Base-by-base conservation (phyloP, 2,888 invertebrate species). In the Saturnia japonica region DNA sequence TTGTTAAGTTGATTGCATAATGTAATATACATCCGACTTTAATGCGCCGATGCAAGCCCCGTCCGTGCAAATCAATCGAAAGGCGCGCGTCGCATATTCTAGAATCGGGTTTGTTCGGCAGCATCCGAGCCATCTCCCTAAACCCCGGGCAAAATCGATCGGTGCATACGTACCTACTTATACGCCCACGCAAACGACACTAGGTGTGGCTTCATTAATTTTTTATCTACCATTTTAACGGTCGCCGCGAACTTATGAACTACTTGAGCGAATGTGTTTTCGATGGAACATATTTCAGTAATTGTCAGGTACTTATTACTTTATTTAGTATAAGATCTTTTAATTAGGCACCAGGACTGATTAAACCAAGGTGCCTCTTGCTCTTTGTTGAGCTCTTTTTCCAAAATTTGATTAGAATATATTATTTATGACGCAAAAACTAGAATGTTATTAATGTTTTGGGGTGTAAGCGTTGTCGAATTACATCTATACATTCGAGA, bases 1-100 rank as follows among this genome's bases (percentile, higher is more conserved):
- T 47, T 19, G 19, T 47, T 19, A 19, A 19, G 19, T 47, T 19
- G 22, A 22, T 22, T 54, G 22, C 54, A 22, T 22, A 25, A 12
- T 25, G 28, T 3, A 28, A 25, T 28, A 28, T 12, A 40, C 40
- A 40, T 11, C 40, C 4, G 64, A 34, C n/a, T 9, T 19, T 40
- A 45, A 28, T 47, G 51, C 51, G 45, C 47, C 51, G 45, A 45
- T 68, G 45, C 68, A 47, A 68, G 47, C 68, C 45, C 25, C n/a
- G 68, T 47, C 25, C n/a, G 68, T 47, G n/a, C 28, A 68, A 68
- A 68, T 47, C 45, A 68, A 47, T 51, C 28, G 28, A 68, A 16
- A 19, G 22, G 19, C 25, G 54, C 64, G 64, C 64, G 40, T 40
- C 64, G 19, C 40, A 7, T 19, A 40, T n/a, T n/a, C 40, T 25